A percentile compares a stretch with the other conserved stretches of the same genome.
Conservation (phyloP, 2,888 invertebrate genomes). For the Abrostola tripartita region DNA sequence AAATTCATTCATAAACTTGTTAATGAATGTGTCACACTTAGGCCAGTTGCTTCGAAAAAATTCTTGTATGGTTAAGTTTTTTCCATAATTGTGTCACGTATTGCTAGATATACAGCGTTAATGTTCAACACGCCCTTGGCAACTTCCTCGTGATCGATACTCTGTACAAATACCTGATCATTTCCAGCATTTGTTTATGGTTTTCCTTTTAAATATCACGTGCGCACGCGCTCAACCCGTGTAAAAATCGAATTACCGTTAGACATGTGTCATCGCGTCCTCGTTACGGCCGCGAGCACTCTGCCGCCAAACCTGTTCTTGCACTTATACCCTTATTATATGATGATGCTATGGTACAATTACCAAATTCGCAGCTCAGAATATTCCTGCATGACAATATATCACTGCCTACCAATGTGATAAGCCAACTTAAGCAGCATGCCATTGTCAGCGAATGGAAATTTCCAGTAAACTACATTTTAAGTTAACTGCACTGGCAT, state of each 20-base stretch:
- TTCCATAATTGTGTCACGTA: constrained; percentile 30
- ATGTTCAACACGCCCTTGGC: constrained; percentile 44
- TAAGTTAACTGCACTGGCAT: constrained; percentile 36
- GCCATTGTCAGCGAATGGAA: constrained; percentile 32
- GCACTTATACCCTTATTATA: constrained; percentile 73
- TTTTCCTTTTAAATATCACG: constrained; percentile 70
- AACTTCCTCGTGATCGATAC: constrained; percentile 53
- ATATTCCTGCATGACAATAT: constrained; percentile 26
- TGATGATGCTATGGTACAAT: constrained; percentile 64
- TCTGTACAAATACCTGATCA: constrained; percentile 40
- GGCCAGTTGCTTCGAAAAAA: constrained; percentile 22
- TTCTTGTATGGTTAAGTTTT: constrained; percentile 9
- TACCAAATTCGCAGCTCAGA: constrained; percentile 69
- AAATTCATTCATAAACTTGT: constrained; percentile 63
- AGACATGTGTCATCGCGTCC: constrained; percentile 86
- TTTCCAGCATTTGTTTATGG: constrained; percentile 58
- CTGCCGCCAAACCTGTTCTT: constrained; percentile 81
- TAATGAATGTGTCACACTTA: constrained; percentile 48
- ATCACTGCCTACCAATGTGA: constrained; percentile 4
- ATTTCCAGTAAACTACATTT: constrained; percentile 32
- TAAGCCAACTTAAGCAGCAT: constrained; percentile 9
- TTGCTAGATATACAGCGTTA: constrained; percentile 29
- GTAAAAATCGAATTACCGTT: constrained; percentile 85
- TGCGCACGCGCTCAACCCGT: constrained; percentile 64
- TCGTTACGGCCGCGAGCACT: constrained; percentile 72